Conservation (phyloP, 1,140 invertebrate species). For the Heliothis subflexa region DNA sequence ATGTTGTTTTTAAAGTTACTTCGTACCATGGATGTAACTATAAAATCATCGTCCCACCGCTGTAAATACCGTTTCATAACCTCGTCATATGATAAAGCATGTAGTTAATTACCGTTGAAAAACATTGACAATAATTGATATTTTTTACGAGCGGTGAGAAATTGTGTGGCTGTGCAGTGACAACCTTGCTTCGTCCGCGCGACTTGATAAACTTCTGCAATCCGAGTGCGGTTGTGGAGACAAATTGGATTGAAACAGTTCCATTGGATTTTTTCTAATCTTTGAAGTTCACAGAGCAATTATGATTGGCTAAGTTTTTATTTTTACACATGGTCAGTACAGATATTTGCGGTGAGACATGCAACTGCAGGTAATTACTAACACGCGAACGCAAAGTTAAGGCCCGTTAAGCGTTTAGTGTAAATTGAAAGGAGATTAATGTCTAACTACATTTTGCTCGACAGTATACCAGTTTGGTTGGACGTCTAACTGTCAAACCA, state of each 20-base stretch:
- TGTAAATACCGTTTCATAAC: slow-evolving; percentile 26
- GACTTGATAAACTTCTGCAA: slow-evolving; percentile 41
- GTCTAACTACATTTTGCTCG: not conserved
- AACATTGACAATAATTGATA: slow-evolving; percentile 38
- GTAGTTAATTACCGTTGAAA: slow-evolving; percentile 31
- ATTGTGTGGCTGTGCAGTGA: slow-evolving; percentile 13
- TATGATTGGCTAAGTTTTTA: slow-evolving; percentile 34
- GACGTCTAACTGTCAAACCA: not conserved
- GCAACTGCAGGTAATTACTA: slow-evolving; percentile 1
- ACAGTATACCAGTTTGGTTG: not conserved
- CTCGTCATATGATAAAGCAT: slow-evolving; percentile 1
- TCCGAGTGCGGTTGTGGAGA: slow-evolving; percentile 14
- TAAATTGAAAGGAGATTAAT: slow-evolving; percentile 17
- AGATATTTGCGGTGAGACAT: slow-evolving; percentile 10
- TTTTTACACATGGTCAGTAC: slow-evolving; percentile 7
- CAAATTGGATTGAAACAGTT: slow-evolving; percentile 40
- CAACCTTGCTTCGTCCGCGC: slow-evolving; percentile 34
- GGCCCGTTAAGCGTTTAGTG: not conserved
- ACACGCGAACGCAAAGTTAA: slow-evolving; percentile 24
- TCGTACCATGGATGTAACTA: not conserved
- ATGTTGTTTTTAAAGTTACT: no score
- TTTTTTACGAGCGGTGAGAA: slow-evolving; percentile 28
- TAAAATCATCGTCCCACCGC: not conserved
- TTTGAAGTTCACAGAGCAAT: slow-evolving; percentile 41
- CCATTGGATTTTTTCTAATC: slow-evolving; percentile 42